Evolutionary conservation across 2,113 vertebrate genomes (phyloP).

Genomic region (Pseudorasbora parva): DNA sequence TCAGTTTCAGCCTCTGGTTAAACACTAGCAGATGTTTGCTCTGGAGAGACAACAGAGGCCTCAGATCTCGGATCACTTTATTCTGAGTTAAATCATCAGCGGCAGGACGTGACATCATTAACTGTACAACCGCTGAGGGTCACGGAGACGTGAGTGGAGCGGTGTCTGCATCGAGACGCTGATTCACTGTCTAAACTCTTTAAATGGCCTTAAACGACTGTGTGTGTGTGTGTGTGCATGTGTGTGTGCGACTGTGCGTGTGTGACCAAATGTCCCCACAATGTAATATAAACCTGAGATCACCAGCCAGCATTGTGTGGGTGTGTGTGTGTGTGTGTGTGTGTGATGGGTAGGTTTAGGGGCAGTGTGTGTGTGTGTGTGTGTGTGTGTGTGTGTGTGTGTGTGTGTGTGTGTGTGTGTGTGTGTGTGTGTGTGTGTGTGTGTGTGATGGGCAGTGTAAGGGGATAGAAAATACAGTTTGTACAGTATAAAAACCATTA

Average conservation of each 20-base stretch:
- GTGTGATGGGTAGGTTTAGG: no score
- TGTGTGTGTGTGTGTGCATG: not conserved
- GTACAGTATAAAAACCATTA: no score
- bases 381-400: no score
- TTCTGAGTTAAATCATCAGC: not conserved
- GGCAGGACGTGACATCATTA: constrained; percentile 9
- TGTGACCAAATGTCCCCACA: no score
- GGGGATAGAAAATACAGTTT: no score
- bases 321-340: not conserved
- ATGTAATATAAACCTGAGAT: no score
- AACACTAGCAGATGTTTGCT: constrained; percentile 34
- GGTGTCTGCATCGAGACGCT: not conserved
- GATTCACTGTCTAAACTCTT: constrained; percentile 7
- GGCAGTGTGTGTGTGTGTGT: no score
- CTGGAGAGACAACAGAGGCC: not conserved
- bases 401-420: no score
- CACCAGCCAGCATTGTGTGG: no score
- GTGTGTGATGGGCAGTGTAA: no score
- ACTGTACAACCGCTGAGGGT: not conserved
- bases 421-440: not conserved
- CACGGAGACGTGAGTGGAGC: not conserved
- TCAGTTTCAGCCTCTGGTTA: not conserved
- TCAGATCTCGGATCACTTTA: no score
- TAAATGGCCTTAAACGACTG: not conserved
- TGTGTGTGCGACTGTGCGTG: no score